Conservation (phyloP, 2,113 vertebrate species). For the Nicator chloris region DNA sequence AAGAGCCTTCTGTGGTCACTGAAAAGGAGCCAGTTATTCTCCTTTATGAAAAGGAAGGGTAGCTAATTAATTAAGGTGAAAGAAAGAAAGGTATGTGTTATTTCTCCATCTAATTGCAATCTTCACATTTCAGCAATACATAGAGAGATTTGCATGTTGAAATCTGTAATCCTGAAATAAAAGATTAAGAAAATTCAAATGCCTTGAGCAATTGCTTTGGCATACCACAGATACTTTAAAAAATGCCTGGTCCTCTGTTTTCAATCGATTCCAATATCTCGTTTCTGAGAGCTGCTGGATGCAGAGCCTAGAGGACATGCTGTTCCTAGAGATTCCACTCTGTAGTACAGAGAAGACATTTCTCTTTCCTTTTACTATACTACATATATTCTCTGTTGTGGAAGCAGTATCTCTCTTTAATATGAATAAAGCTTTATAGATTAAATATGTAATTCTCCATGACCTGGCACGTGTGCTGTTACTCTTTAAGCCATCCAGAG, state of each 20-base stretch:
- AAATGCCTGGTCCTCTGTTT: background rate
- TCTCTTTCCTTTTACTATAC: background rate
- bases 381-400: background rate
- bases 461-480: background rate
- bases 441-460: background rate
- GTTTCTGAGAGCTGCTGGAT: background rate
- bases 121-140: background rate
- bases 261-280: background rate
- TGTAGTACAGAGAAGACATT: background rate
- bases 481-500: background rate
- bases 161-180: background rate
- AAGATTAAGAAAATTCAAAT: background rate
- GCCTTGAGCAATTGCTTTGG: background rate
- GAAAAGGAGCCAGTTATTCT: constrained; percentile 9
- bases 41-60: background rate
- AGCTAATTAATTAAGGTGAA: constrained; percentile 7
- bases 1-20: background rate
- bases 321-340: background rate
- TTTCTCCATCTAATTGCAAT: background rate
- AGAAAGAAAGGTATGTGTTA: background rate
- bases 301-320: background rate
- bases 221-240: background rate
- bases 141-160: background rate
- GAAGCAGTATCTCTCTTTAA: background rate
- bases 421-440: background rate